Percentiles rank a stretch among this genome's conserved stretches.
phyloP scores from a whole-genome alignment of 2,797 vertebrate species.

The Lateolabrax maculatus region DNA sequence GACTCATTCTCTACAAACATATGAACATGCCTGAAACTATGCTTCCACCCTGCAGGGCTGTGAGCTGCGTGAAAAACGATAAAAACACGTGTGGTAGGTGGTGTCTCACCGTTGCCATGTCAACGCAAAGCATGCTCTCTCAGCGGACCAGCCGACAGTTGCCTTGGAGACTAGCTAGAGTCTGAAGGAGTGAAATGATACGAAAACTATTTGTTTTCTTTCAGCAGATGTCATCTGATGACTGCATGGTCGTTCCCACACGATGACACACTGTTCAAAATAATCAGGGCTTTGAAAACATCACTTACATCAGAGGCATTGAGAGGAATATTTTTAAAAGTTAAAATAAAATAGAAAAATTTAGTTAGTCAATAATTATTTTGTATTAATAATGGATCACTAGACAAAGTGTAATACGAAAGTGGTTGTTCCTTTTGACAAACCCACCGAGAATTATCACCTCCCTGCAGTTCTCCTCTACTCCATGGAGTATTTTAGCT shows the following conservation, averaged over 20 bases:
- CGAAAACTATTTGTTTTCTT: conserved; percentile 65
- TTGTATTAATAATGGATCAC: background rate
- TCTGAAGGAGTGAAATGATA: conserved; percentile 68
- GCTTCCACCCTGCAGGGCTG: conserved; percentile 41
- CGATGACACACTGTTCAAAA: conserved; percentile 28
- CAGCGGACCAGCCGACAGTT: conserved; percentile 82
- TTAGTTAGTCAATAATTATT: background rate
- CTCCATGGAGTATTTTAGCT: background rate
- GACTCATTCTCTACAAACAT: conserved; percentile 23
- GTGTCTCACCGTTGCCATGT: conserved; percentile 86
- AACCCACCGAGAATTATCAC: background rate
- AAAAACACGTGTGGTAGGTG: conserved; percentile 69
- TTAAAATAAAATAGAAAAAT: no score
- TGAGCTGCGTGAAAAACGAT: conserved; percentile 31
- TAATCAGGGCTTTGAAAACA: conserved; percentile 13
- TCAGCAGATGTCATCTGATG: conserved; percentile 55
- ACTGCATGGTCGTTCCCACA: conserved; percentile 44
- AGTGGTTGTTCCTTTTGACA: background rate
- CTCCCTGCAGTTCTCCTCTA: no score
- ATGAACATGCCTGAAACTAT: conserved; percentile 27
- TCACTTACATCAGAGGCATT: background rate
- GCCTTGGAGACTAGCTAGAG: conserved; percentile 88
- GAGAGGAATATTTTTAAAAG: background rate
- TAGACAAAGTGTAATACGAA: background rate
- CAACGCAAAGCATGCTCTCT: conserved; percentile 81